Conservation (phyloP, 1,140 invertebrate genomes). For the Sarcophaga bullata region DNA sequence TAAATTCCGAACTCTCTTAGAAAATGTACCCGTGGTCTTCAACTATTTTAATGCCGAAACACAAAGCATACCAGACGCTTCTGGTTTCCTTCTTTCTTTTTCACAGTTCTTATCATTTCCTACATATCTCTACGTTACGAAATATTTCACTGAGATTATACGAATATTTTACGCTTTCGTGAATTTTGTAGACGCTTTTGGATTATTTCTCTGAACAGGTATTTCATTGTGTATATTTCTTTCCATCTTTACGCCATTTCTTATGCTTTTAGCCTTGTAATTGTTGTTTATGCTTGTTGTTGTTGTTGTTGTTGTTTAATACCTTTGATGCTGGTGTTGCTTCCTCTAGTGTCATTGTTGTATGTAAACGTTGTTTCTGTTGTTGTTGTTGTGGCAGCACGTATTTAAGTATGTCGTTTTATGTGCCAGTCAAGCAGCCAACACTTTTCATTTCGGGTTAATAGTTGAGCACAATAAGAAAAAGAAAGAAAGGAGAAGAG, state of each 20-base stretch:
- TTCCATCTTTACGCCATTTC: neutral
- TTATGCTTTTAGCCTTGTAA: neutral
- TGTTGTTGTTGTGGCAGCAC: neutral
- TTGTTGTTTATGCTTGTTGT: neutral
- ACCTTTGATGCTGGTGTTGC: neutral
- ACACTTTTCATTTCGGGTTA: slow-evolving; percentile 24
- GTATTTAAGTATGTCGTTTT: neutral
- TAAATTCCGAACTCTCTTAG: too few species aligned
- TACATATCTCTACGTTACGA: too few species aligned
- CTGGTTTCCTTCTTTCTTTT: too few species aligned
- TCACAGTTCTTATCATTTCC: too few species aligned
- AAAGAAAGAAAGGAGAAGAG: neutral
- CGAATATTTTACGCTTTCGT: slow-evolving; percentile 42
- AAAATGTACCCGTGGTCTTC: too few species aligned
- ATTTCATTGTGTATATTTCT: too few species aligned
- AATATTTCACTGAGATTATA: slow-evolving; percentile 31
- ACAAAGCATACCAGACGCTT: too few species aligned
- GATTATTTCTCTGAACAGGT: too few species aligned
- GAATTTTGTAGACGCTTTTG: slow-evolving; percentile 16
- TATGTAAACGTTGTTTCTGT: neutral
- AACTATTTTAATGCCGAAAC: too few species aligned
- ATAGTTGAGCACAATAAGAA: neutral
- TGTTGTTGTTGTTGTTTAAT: neutral
- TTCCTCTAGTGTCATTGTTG: neutral
- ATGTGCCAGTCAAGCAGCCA: slow-evolving; percentile 1